Conservation (phyloP, 92 coral and sea anemone genomes). For the Paragorgia papillata region DNA sequence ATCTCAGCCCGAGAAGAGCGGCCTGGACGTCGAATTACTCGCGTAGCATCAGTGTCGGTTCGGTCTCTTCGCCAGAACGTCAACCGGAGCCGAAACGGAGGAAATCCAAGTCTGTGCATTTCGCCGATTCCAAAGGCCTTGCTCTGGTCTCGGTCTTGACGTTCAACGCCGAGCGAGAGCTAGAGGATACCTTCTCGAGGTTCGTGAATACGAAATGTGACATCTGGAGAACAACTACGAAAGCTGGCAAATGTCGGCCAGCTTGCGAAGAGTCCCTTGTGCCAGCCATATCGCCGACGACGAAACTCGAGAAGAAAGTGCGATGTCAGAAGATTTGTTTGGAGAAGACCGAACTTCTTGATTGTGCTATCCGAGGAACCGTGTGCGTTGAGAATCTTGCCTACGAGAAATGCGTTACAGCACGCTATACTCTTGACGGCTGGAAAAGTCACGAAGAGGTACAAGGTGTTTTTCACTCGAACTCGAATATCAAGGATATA, state of each 20-base stretch:
- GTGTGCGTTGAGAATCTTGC: conserved; percentile 26
- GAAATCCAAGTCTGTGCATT: conserved; percentile 41
- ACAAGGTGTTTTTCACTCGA: conserved; percentile 1
- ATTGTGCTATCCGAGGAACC: conserved; percentile 16
- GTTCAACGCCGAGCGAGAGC: conserved; percentile 23
- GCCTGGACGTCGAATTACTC: not conserved
- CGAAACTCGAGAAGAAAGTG: not conserved
- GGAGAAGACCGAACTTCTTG: conserved; percentile 8
- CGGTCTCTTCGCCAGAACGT: not conserved
- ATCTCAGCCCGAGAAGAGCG: not conserved
- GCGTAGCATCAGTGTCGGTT: conserved; percentile 33
- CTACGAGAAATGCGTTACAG: conserved; percentile 21
- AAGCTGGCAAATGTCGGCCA: not conserved
- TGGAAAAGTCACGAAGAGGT: conserved; percentile 7
- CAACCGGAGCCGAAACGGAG: conserved; percentile 3
- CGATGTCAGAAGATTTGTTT: conserved; percentile 34
- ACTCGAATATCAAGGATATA: not conserved
- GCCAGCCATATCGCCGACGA: not conserved
- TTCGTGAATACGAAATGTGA: not conserved
- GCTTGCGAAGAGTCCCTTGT: not conserved
- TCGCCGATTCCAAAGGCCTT: conserved; percentile 40
- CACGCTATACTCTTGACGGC: conserved; percentile 4
- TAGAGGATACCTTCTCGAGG: conserved; percentile 16
- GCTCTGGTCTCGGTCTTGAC: conserved; percentile 36
- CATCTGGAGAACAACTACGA: not conserved